Evolutionary conservation across 2,888 invertebrate genomes (phyloP).

Genomic region (Machimus atricapillus): DNA sequence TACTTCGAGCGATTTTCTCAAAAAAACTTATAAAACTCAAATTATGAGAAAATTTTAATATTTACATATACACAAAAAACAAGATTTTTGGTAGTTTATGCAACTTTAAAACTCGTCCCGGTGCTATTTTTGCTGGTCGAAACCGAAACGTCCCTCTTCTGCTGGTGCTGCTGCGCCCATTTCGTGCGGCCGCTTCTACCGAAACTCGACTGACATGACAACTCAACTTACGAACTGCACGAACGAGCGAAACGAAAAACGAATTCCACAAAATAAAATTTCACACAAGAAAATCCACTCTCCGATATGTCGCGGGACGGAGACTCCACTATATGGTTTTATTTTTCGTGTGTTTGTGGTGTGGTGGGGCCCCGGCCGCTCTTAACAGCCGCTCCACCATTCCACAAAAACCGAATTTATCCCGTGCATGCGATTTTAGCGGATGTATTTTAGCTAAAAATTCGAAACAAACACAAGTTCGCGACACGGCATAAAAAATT

Average conservation of each 20-base stretch:
- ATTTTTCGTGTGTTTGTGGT: background rate
- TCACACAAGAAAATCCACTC: background rate
- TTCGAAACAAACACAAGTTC: background rate
- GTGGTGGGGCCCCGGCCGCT: background rate
- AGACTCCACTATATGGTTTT: background rate
- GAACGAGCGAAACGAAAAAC: background rate
- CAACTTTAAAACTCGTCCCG: background rate
- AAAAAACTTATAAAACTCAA: background rate
- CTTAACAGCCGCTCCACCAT: too few relatives aligned
- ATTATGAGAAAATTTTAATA: background rate
- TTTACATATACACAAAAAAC: background rate
- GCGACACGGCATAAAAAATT: background rate
- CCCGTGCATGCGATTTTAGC: background rate
- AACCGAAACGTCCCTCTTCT: background rate
- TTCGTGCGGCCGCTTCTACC: background rate
- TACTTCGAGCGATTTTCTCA: background rate
- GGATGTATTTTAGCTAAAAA: background rate
- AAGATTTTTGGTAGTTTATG: background rate
- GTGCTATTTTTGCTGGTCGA: background rate
- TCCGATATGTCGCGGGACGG: background rate
- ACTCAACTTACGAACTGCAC: conserved; percentile 12
- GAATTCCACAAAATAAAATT: background rate
- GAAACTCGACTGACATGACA: conserved; percentile 25
- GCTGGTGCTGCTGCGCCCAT: background rate
- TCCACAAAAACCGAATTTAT: too few relatives aligned